Evolutionary conservation across 2,113 vertebrate genomes (phyloP), one percentile per base, ranked within the genome.

Genomic region (Channa argus): DNA sequence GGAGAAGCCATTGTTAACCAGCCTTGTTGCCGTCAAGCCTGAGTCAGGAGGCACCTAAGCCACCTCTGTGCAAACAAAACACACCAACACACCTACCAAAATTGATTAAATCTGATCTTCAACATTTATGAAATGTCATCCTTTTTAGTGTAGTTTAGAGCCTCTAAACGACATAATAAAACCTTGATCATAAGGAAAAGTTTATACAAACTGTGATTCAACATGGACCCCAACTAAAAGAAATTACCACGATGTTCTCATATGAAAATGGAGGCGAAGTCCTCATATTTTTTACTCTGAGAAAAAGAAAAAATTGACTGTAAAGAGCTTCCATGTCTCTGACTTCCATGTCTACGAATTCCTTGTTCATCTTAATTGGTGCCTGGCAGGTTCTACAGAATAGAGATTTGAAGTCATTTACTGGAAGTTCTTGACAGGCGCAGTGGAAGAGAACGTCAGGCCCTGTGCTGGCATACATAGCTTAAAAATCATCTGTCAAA

Each of bases 401-500:
- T 90, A 87, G 92, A 94, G 94, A 95, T 95, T 93, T 90, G 91
- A 91, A 79, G 76, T 94, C 83, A 93, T 93, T 94, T 92, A 89
- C 86, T 89, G 90, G 88, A 86, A 90, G 84, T 89, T 93, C 91
- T 92, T 93, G 77, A 91, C 94, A 91, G 94, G 91, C 86, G 86
- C 88, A 77, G 62, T 75, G 70, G 59, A 89, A 90, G 88, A 89
- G 89, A 94, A 91, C 78, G 87, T 86, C 79, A 80, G 89, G 77
- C 84, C 60, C 59, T 47, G 77, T 67, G 83, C 83, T 71, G 86
- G 91, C 88, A 85, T 75, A 66, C 88, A 87, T 83, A 77, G 78
- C 93, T 89, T 80, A 79, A 90, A 92, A 93, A 90, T 95, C 95
- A 95, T 96, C 92, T 89, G 93, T 97, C 95, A 96, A 92, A 92